Conservation (phyloP, 2,888 invertebrate species). For the Loripinus fragilis region DNA sequence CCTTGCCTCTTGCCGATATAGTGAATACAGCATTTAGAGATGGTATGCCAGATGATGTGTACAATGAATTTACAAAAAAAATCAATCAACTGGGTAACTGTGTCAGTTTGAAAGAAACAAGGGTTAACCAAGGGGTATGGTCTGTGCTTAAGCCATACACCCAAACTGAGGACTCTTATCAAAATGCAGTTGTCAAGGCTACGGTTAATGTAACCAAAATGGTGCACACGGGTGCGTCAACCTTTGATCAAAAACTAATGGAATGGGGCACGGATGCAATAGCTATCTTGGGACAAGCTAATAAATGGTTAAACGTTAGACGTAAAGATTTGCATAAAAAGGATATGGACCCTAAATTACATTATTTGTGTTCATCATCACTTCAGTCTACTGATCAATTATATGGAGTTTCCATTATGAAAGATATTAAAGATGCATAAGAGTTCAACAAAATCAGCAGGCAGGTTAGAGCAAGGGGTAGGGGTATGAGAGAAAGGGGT, state of each 20-base stretch:
- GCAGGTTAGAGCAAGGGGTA: neutral
- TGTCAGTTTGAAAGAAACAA: neutral
- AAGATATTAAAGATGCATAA: conserved; percentile 15
- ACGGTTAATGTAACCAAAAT: conserved; percentile 8
- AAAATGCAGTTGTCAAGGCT: conserved; percentile 16
- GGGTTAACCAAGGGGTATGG: conserved; percentile 17
- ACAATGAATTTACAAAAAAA: conserved; percentile 1
- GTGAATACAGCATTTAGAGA: conserved; percentile 7
- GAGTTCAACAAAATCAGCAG: conserved; percentile 20
- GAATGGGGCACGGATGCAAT: conserved; percentile 21
- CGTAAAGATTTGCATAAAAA: conserved; percentile 7
- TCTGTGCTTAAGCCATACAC: neutral
- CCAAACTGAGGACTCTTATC: conserved; percentile 9
- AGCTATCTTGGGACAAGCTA: conserved; percentile 12
- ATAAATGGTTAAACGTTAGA: conserved; percentile 11
- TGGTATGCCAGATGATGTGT: conserved; percentile 17
- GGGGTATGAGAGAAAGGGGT: neutral
- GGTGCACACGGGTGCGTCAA: neutral
- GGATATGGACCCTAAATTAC: conserved; percentile 24
- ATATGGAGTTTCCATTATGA: conserved; percentile 15
- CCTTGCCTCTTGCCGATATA: neutral
- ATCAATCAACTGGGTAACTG: conserved; percentile 2
- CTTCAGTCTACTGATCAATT: conserved; percentile 15
- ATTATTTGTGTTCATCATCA: conserved; percentile 1
- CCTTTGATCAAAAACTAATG: neutral